Conservation (phyloP, 2,113 vertebrate genomes). For the Picathartes gymnocephalus region DNA sequence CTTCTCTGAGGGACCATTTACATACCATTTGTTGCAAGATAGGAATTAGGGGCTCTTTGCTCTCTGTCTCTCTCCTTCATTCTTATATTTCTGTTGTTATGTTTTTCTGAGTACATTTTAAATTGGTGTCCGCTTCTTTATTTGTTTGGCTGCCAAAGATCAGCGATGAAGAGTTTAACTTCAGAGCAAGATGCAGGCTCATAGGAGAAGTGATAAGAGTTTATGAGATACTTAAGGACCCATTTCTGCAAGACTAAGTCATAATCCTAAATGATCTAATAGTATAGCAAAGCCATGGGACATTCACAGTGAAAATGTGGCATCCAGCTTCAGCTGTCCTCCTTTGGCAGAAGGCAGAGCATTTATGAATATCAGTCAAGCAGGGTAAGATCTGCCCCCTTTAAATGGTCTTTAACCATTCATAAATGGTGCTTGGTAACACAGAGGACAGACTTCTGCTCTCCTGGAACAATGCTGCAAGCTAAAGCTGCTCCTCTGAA, state of each 20-base stretch:
- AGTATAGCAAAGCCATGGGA: neutral
- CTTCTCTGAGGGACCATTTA: neutral
- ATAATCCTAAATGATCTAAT: neutral
- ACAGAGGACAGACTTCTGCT: neutral
- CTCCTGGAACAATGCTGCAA: neutral
- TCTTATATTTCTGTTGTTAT: neutral
- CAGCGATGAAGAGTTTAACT: neutral
- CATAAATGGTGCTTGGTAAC: neutral
- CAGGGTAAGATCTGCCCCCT: neutral
- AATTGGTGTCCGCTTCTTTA: neutral
- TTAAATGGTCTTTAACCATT: neutral
- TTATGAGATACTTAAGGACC: neutral
- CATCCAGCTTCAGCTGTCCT: neutral
- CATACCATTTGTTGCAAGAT: neutral
- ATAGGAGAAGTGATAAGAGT: neutral
- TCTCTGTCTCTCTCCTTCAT: neutral
- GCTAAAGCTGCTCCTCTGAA: neutral
- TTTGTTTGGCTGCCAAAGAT: neutral
- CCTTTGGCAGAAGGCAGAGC: neutral
- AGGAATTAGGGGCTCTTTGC: neutral
- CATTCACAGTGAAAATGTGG: neutral
- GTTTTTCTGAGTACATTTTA: neutral
- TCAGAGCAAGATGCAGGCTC: neutral
- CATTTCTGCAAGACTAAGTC: neutral
- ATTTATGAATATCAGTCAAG: neutral